These are phyloP conservation scores for Ichneumoninae sp. DNA, from an alignment of 2,888 invertebrate genomes.

Conservation along the genomic window DNA sequence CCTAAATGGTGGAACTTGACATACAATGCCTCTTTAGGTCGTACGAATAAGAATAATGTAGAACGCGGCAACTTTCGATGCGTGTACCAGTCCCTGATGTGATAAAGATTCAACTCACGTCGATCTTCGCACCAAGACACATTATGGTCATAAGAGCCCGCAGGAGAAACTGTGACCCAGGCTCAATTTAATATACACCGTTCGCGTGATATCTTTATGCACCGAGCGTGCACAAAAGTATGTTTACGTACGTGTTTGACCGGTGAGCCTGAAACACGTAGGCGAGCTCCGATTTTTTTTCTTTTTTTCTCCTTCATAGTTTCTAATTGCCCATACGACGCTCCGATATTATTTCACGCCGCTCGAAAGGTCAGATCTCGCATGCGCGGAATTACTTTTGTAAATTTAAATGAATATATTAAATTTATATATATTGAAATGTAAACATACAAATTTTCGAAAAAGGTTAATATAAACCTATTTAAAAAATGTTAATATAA, in stretches of 20 bases:
- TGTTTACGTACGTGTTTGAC: conserved; percentile 43
- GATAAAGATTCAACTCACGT: conserved; percentile 67
- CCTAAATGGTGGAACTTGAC: neutral
- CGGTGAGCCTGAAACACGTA: conserved; percentile 18
- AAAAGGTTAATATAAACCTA: too few relatives aligned
- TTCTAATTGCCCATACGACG: conserved; percentile 10
- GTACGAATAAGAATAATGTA: conserved; percentile 17
- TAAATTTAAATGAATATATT: too few relatives aligned
- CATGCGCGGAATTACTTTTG: too few relatives aligned
- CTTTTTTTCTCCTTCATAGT: conserved; percentile 37
- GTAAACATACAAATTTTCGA: too few relatives aligned
- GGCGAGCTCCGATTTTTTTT: conserved; percentile 37
- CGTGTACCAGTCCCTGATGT: neutral
- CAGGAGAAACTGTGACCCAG: conserved; percentile 69
- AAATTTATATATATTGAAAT: too few relatives aligned
- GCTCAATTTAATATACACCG: conserved; percentile 38
- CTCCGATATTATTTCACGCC: neutral
- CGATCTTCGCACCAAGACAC: conserved; percentile 42
- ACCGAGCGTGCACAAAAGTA: conserved; percentile 20
- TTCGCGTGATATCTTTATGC: conserved; percentile 41
- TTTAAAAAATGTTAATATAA: too few relatives aligned
- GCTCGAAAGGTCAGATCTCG: too few relatives aligned
- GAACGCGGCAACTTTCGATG: conserved; percentile 57
- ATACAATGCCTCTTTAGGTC: neutral
- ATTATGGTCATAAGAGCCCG: conserved; percentile 58